A percentile compares a stretch with the other conserved stretches of the same genome.
These are phyloP conservation scores for Tetrax tetrax DNA, from an alignment of 2,113 vertebrate species.

Conservation along the genomic window DNA sequence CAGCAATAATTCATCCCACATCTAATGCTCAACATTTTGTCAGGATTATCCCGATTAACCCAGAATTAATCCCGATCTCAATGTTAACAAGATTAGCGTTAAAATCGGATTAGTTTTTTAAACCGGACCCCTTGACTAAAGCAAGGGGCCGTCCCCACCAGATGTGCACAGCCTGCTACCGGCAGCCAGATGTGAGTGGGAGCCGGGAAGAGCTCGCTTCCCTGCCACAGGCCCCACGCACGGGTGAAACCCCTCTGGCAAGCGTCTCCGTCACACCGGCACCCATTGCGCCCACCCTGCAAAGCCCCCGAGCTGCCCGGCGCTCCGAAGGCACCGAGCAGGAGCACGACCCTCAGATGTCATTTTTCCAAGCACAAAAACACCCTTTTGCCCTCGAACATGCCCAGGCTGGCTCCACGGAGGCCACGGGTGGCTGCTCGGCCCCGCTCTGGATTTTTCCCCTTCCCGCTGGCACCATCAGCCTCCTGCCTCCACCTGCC, in stretches of 20 bases:
- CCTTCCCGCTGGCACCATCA: background rate
- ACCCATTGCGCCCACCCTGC: background rate
- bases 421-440: background rate
- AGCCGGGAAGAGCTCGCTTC: fast-evolving
- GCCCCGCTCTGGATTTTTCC: background rate
- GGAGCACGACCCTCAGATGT: background rate
- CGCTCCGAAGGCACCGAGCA: background rate
- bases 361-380: background rate
- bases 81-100: constrained; percentile 70
- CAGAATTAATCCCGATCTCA: constrained; percentile 66
- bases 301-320: fast-evolving
- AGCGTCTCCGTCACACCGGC: background rate
- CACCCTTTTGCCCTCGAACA: background rate
- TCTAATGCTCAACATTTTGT: constrained; percentile 63
- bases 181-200: background rate
- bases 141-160: background rate
- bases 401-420: fast-evolving
- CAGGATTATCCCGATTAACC: constrained; percentile 75
- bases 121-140: constrained; percentile 35
- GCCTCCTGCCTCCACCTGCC: background rate
- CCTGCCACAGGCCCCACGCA: fast-evolving
- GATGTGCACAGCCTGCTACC: background rate
- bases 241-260: fast-evolving
- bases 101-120: constrained; percentile 57
- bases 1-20: constrained; percentile 20